Base-by-base conservation (phyloP, 2,113 vertebrate genomes). In the Melospiza georgiana region DNA sequence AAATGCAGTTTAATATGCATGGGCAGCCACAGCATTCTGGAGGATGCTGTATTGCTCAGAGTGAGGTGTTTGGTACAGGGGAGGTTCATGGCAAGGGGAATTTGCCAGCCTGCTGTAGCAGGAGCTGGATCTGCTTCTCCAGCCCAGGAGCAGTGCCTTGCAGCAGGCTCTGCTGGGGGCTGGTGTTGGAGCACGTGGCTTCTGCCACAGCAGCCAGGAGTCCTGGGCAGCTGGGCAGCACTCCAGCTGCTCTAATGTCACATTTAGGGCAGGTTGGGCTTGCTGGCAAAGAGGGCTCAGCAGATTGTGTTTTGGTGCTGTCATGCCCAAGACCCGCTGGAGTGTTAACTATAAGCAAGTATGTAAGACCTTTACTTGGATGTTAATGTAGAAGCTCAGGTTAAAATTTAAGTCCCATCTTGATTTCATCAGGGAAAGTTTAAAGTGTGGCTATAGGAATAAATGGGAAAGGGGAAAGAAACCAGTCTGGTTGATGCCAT, bases 171-270 rank as follows among this genome's bases (percentile, higher is more conserved):
- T 49, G 52, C 44, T 14, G 17, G 35, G 52, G 52, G 37, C 62
- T 59, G 52, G 25, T 49, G 35, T 35, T 35, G 72, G 35, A 67
- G 72, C 62, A 35, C 12, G 5, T 1, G 2, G 35, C 43, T 57
- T 1, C 35, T 57, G 71, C 30, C 30, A 5, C 51, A 35, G 43
- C 43, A 57, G 69, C 59, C 2, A 1, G 41, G 30, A 8, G 43
- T 5, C 59, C 15, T 15, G 71, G 51, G n/a, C 69, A 65, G 49
- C 28, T 28, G 59, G 49, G 30, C 82, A 49, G 43, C 52, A 11
- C 30, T 49, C 24, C 52, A 58, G 22, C 61, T 57, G 69, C 0
- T 37, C 2, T 3, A 5, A 0, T 2, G 18, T 4, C 61, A 17
- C 2, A 3, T 28, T 46, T 24, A 25, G 39, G 43, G 66, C 33